A percentile compares a stretch with the other conserved stretches of the same genome.
These are phyloP conservation scores for Heliconius ismenius DNA, from an alignment of 2,888 invertebrate genomes.

Conservation along the genomic window DNA sequence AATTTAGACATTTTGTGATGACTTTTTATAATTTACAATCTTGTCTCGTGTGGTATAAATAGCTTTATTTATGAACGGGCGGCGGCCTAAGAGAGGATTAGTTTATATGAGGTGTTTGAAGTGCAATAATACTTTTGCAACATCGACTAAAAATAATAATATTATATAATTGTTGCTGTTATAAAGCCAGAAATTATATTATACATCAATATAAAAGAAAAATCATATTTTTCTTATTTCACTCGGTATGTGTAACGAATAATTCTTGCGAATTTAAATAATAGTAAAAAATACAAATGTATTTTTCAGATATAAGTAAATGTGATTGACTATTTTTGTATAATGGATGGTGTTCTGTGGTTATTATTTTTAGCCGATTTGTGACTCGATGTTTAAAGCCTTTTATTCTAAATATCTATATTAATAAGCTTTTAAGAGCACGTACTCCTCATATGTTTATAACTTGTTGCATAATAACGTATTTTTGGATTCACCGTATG, in stretches of 20 bases:
- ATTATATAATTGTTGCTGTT: slow-evolving; percentile 13
- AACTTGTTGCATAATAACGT: slow-evolving; percentile 78
- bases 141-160: slow-evolving; percentile 27
- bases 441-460: slow-evolving; percentile 51
- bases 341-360: not conserved
- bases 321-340: slow-evolving; percentile 20
- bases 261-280: slow-evolving; percentile 12
- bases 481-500: slow-evolving; percentile 53
- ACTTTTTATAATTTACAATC: not conserved
- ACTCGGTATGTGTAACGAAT: not conserved
- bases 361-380: slow-evolving; percentile 51
- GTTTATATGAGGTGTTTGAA: slow-evolving; percentile 53
- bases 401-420: slow-evolving; percentile 62
- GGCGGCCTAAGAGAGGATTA: slow-evolving; percentile 31
- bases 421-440: slow-evolving; percentile 57
- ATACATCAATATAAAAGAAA: not conserved
- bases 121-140: slow-evolving; percentile 64
- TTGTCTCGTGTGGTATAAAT: slow-evolving; percentile 50
- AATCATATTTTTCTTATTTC: slow-evolving; percentile 2
- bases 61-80: slow-evolving; percentile 31
- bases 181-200: slow-evolving; percentile 5
- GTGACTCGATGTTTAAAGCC: slow-evolving; percentile 65
- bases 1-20: slow-evolving; percentile 11
- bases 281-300: slow-evolving; percentile 10
- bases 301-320: slow-evolving; percentile 16